Conservation (phyloP, 2,797 vertebrate species). For the Macropus fuliginosus region DNA sequence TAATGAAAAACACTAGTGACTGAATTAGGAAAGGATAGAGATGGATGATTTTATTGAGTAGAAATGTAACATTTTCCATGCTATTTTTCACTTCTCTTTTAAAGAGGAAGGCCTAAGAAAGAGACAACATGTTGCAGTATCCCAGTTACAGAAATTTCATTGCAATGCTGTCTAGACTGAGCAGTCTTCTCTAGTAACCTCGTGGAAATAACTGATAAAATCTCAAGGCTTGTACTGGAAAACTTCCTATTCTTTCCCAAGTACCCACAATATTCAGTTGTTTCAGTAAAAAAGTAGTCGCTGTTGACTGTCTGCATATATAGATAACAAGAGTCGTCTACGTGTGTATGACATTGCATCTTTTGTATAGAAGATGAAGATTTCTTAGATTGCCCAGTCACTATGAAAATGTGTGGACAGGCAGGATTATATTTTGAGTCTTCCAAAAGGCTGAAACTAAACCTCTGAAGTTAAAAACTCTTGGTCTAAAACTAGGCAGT, state of each 20-base stretch:
- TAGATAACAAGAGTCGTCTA: neutral
- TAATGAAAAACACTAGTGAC: constrained; percentile 73
- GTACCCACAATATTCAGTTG: neutral
- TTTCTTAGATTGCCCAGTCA: constrained; percentile 58
- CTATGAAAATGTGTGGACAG: constrained; percentile 48
- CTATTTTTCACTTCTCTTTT: constrained; percentile 35
- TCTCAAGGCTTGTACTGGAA: neutral
- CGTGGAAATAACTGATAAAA: neutral
- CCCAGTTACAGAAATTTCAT: neutral
- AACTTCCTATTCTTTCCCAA: neutral
- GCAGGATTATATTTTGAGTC: constrained; percentile 32
- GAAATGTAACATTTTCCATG: constrained; percentile 58
- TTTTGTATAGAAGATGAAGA: constrained; percentile 26
- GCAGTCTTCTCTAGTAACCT: constrained; percentile 7
- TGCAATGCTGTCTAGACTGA: neutral
- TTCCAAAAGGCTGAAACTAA: constrained; percentile 49
- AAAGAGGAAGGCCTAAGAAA: constrained; percentile 30
- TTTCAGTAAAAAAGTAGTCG: constrained; percentile 23
- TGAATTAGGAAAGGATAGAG: constrained; percentile 38
- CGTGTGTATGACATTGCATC: constrained; percentile 20
- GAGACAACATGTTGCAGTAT: constrained; percentile 16
- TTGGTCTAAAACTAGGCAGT: neutral
- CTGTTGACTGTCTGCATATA: neutral
- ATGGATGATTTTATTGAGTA: constrained; percentile 67
- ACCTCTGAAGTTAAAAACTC: constrained; percentile 1